These are phyloP conservation scores for Timema cristinae DNA, from an alignment of 2,888 invertebrate genomes.

Conservation along the genomic window DNA sequence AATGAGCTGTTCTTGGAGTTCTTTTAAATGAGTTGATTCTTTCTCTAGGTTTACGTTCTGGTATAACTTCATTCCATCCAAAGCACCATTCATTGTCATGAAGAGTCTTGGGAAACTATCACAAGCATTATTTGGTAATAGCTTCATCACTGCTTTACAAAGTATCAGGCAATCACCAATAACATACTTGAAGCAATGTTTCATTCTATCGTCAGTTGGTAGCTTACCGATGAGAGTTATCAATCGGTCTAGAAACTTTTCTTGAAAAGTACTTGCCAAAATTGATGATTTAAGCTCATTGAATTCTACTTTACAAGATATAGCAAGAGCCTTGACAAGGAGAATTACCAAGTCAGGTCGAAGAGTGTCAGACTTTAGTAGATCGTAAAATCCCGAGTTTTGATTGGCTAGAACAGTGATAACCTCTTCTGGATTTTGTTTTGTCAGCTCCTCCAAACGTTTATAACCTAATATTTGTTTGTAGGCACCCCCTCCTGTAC, in stretches of 20 bases:
- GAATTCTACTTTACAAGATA: constrained; percentile 43
- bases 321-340: constrained; percentile 47
- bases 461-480: constrained; percentile 44
- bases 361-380: constrained; percentile 44
- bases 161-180: constrained; percentile 35
- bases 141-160: constrained; percentile 43
- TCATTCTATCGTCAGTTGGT: constrained; percentile 30
- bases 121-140: constrained; percentile 38
- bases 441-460: constrained; percentile 46
- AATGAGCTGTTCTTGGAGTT: constrained; percentile 5
- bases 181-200: constrained; percentile 35
- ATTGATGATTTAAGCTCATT: constrained; percentile 31
- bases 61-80: constrained; percentile 34
- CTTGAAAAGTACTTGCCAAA: constrained; percentile 31
- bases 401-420: constrained; percentile 46
- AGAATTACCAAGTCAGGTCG: constrained; percentile 51
- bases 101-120: constrained; percentile 39
- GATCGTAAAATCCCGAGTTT: constrained; percentile 43
- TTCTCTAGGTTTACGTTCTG: constrained; percentile 19
- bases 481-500: background rate
- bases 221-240: constrained; percentile 33
- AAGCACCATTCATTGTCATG: constrained; percentile 33
- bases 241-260: constrained; percentile 34
- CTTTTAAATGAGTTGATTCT: constrained; percentile 11
- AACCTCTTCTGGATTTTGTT: constrained; percentile 45